Base-by-base conservation (phyloP, 2,888 invertebrate genomes). In the Dioctria linearis region DNA sequence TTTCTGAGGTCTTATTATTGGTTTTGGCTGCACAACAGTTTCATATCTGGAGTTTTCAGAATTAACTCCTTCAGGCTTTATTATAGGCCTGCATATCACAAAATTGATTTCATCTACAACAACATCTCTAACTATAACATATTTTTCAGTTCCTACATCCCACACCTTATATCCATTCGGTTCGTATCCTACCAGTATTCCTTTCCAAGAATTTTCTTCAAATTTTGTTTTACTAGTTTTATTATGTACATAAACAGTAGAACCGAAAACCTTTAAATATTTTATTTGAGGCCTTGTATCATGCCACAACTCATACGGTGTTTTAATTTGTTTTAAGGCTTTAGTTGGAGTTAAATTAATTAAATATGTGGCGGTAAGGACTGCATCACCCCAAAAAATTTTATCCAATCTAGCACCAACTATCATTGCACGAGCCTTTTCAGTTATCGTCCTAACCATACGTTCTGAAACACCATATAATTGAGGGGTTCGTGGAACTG, bases 281-380 rank as follows among this genome's bases (percentile, higher is more conserved):
- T 86, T 59, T 37, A 80, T 67, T 82, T 83, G 59, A 49, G 87
- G 86, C 82, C 86, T 88, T 84, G 84, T 86, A 82, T 79, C 82
- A 84, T 86, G 84, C 87, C 87, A 88, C 83, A 86, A 79, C 83
- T 87, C 87, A 84, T 83, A 87, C 81, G 86, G 86, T 82, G 86
- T 87, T 84, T 86, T 85, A 79, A 82, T 78, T 63, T 67, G 2
- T 80, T 84, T 84, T 54, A 86, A 73, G 61, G 86, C 85, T 85
- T 83, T 85, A 51, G 85, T 86, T 71, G 87, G 86, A 39, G 84
- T 83, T 59, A 85, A 80, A 83, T 88, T 88, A 61, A 87, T 84
- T 80, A 88, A 84, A n/a, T n/a, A n/a, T n/a, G n/a, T n/a, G n/a
- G n/a, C n/a, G n/a, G n/a, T n/a, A n/a, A n/a, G n/a, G n/a, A n/a